Conservation (phyloP, 2,888 invertebrate species). For the Agriopis aurantiaria region DNA sequence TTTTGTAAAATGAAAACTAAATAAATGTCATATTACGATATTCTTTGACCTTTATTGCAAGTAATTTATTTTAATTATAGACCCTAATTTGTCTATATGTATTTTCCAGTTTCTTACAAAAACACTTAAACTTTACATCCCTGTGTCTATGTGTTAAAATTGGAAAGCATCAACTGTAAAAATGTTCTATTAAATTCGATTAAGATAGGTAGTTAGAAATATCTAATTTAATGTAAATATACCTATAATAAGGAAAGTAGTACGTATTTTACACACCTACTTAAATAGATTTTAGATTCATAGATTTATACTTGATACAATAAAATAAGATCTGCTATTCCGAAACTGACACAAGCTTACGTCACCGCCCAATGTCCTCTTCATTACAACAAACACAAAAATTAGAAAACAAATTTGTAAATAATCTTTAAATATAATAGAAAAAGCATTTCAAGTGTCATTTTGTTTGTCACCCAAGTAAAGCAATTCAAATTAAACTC, state of each 20-base stretch:
- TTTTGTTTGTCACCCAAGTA: too few relatives aligned
- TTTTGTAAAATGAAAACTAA: conserved; percentile 5
- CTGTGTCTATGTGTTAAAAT: not conserved
- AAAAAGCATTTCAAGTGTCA: too few relatives aligned
- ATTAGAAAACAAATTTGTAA: too few relatives aligned
- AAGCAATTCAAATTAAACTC: too few relatives aligned
- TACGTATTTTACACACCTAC: conserved; percentile 1
- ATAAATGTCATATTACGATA: not conserved
- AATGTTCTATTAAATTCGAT: conserved; percentile 32
- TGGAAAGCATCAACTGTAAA: conserved; percentile 18
- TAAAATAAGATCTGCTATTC: too few relatives aligned
- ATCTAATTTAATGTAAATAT: conserved; percentile 7
- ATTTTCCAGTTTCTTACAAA: not conserved
- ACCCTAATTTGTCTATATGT: not conserved
- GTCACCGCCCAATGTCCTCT: too few relatives aligned
- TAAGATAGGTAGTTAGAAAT: conserved; percentile 8
- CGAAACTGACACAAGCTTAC: too few relatives aligned
- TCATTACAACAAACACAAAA: too few relatives aligned
- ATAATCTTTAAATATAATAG: too few relatives aligned
- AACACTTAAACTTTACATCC: conserved; percentile 4
- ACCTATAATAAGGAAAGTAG: not conserved
- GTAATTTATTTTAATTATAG: not conserved
- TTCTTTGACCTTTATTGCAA: not conserved
- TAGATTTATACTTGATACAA: too few relatives aligned
- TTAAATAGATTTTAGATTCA: conserved; percentile 6